Percentiles rank a stretch among this genome's conserved stretches.
These are phyloP conservation scores for Carassius gibelio DNA, from an alignment of 2,113 vertebrate genomes.

Conservation along the genomic window DNA sequence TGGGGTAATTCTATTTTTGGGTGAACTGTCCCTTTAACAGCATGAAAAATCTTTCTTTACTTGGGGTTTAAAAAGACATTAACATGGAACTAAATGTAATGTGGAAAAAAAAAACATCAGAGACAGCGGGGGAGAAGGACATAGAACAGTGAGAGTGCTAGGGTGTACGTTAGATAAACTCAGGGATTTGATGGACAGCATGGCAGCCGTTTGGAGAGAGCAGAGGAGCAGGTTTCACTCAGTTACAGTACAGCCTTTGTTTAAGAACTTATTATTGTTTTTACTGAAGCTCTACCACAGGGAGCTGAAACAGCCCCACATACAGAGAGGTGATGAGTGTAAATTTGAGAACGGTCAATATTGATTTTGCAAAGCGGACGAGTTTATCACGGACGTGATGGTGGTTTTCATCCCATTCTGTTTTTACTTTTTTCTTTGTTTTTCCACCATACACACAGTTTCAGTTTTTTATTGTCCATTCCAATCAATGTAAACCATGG, in stretches of 20 bases:
- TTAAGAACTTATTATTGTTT: conserved; percentile 58
- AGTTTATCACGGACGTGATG: not conserved
- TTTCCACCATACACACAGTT: too few species aligned
- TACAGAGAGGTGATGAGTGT: conserved; percentile 24
- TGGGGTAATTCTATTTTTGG: too few species aligned
- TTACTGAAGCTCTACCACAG: conserved; percentile 37
- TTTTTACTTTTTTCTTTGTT: too few species aligned
- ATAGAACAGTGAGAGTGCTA: not conserved
- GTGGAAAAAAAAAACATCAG: not conserved
- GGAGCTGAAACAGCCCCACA: conserved; percentile 43
- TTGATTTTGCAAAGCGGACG: conserved; percentile 40
- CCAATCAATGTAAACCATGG: too few species aligned
- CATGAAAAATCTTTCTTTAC: too few species aligned
- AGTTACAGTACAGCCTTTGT: conserved; percentile 56
- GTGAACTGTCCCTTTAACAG: too few species aligned
- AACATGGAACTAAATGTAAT: too few species aligned
- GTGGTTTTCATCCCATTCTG: too few species aligned
- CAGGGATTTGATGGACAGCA: conserved; percentile 47
- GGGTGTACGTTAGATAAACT: not conserved
- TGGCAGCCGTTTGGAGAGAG: conserved; percentile 31
- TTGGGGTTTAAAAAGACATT: too few species aligned
- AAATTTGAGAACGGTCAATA: conserved; percentile 51
- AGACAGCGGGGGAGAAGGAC: not conserved
- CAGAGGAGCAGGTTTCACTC: conserved; percentile 51
- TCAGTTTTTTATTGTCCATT: too few species aligned